Evolutionary conservation across 2,797 vertebrate genomes (phyloP).

Genomic region (Falco berigora): DNA sequence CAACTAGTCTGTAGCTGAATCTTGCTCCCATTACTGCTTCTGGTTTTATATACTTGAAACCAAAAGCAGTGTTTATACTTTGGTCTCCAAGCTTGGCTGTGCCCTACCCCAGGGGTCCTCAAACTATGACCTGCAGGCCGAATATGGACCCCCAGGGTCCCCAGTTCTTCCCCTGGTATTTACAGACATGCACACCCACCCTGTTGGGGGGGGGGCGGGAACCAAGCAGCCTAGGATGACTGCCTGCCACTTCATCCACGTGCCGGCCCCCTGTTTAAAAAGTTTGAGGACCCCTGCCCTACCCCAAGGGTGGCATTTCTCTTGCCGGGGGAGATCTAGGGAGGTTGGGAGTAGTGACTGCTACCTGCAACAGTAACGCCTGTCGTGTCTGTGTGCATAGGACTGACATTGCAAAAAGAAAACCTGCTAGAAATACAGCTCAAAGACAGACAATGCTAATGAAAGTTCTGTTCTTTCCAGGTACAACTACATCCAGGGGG

Average conservation of each 20-base stretch:
- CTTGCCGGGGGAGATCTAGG: background rate
- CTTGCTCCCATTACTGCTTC: background rate
- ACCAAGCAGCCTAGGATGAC: too few relatives aligned
- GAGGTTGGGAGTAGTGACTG: background rate
- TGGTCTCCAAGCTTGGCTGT: background rate
- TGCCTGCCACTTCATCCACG: too few relatives aligned
- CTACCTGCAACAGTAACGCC: background rate
- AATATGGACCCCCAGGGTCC: too few relatives aligned
- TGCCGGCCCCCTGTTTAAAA: too few relatives aligned
- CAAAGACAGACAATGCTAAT: background rate
- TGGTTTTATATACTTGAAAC: background rate
- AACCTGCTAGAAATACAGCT: background rate
- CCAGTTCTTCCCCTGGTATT: too few relatives aligned
- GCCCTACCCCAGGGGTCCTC: background rate
- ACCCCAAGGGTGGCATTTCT: background rate
- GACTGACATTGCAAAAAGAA: background rate
- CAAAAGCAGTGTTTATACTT: background rate
- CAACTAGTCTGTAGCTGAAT: background rate
- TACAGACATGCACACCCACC: too few relatives aligned
- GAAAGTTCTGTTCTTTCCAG: constrained; percentile 66
- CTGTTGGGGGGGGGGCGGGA: too few relatives aligned
- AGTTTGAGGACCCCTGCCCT: background rate
- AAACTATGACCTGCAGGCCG: too few relatives aligned
- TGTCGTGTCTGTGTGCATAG: background rate
- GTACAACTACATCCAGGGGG: constrained; percentile 90